A percentile compares a stretch with the other conserved stretches of the same genome.
phyloP scores from a whole-genome alignment of 1,140 invertebrate species.

The Drosophila guanche region DNA sequence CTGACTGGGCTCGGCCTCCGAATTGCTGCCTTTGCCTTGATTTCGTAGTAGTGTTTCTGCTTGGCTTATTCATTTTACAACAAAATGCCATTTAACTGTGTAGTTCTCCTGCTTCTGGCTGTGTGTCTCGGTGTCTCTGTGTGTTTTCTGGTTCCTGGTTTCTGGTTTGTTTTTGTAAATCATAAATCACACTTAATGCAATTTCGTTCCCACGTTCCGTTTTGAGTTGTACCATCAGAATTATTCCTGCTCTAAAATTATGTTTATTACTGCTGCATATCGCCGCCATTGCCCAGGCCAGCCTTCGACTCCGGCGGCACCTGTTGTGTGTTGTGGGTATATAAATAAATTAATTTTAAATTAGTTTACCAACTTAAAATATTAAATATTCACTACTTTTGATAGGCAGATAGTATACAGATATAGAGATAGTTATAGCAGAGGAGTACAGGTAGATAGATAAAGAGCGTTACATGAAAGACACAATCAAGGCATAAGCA shows the following conservation, averaged over 20 bases:
- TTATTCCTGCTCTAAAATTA: constrained; percentile 38
- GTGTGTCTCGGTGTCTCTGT: constrained; percentile 18
- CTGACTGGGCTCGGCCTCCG: constrained; percentile 1
- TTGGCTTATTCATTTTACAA: constrained; percentile 67
- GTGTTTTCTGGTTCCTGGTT: constrained; percentile 16
- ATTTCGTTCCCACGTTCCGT: constrained; percentile 56
- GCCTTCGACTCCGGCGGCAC: constrained; percentile 90
- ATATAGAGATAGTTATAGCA: not conserved
- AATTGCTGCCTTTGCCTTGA: no score
- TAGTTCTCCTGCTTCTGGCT: constrained; percentile 13
- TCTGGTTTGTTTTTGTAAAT: constrained; percentile 30
- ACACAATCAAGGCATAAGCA: constrained; percentile 78
- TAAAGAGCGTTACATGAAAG: constrained; percentile 24
- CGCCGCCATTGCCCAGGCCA: constrained; percentile 88
- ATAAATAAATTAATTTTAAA: constrained; percentile 7
- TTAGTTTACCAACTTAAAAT: constrained; percentile 50
- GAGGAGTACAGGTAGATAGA: not conserved
- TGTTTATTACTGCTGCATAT: constrained; percentile 80
- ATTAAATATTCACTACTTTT: constrained; percentile 2
- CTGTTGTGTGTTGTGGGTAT: constrained; percentile 55
- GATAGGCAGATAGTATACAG: constrained; percentile 19
- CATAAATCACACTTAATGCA: constrained; percentile 71
- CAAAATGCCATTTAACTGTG: constrained; percentile 69
- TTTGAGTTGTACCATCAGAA: constrained; percentile 51
- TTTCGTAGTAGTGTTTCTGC: constrained; percentile 4